Evolutionary conservation across 1,140 invertebrate genomes (phyloP), one percentile per base, ranked within the genome.

Genomic region (Lordiphosa clarofinis): DNA sequence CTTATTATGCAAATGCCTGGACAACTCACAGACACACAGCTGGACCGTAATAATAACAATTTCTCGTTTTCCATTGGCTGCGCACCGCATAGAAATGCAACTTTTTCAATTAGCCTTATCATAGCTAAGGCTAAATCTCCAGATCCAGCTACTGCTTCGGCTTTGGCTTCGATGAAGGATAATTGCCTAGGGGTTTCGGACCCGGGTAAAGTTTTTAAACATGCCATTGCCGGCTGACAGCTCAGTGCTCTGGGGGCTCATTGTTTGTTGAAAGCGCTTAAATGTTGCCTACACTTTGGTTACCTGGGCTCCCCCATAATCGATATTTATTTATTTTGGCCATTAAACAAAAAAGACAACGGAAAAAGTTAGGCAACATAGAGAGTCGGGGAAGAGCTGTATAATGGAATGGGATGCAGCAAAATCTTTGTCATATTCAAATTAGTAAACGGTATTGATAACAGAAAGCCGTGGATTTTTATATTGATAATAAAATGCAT

Each of bases 81-180:
- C 35, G 49, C 67, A 44, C 42, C 39, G 31, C 43, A 57, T 47
- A 42, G 50, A 21, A 79, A 57, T 79, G 74, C 74, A 78, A 79
- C 74, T 79, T 74, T 81, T 79, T 81, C 75, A 79, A 79, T 79
- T 79, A 81, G 70, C 55, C 73, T 78, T 76, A 76, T 76, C 69
- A 55, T 46, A 42, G 47, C 55, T 24, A 21, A 37, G 38, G 21
- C 56, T 21, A 38, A 15, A 39, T 19, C 36, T 24, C 35, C 44
- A 50, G 53, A 7, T 46, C n/a, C n/a, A 35, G 10, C 28, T 36
- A 24, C 13, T 44, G 73, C 40, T 31, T 53, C 39, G 12, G 11
- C 56, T 46, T 65, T 31, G 65, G 43, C 49, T 31, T 13, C 15
- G 31, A 43, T 33, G n/a, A 33, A 46, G 61, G 42, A 40, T 68